Conservation (phyloP, 1,140 invertebrate species). For the Drosophila cardini region DNA sequence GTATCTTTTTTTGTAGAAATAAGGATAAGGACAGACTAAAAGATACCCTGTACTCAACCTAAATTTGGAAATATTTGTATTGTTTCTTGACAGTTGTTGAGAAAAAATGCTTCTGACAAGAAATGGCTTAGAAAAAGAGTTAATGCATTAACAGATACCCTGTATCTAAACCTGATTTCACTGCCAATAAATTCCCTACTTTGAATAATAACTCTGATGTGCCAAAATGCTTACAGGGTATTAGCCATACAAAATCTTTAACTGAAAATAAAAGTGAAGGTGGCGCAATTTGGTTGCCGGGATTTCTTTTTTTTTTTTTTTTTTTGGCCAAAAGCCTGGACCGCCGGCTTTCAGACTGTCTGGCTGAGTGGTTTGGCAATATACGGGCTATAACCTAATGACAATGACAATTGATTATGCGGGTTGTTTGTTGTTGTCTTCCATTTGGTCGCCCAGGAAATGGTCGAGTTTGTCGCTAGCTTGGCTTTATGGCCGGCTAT, state of each 20-base stretch:
- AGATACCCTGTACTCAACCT: constrained; percentile 1
- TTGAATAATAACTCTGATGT: too few species aligned
- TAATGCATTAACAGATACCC: too few species aligned
- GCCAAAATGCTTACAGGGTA: too few species aligned
- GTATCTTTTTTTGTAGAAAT: constrained; percentile 26
- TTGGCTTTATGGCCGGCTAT: constrained; percentile 61
- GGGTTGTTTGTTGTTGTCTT: constrained; percentile 47
- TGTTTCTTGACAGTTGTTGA: too few species aligned
- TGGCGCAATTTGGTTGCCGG: constrained; percentile 57
- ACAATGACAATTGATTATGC: constrained; percentile 73
- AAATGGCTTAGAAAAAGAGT: too few species aligned
- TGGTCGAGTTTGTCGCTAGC: constrained; percentile 55
- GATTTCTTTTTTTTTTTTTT: constrained; percentile 37
- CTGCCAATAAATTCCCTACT: too few species aligned
- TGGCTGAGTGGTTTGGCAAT: background rate
- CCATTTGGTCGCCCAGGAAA: constrained; percentile 67
- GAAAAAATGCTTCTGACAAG: too few species aligned
- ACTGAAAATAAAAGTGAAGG: constrained; percentile 64
- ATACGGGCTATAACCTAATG: constrained; percentile 60
- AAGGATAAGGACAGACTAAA: background rate
- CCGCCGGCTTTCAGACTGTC: background rate
- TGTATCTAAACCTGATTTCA: too few species aligned
- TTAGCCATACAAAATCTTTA: constrained; percentile 11
- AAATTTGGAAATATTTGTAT: too few species aligned
- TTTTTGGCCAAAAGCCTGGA: constrained; percentile 25